These are phyloP conservation scores for Deilephila elpenor DNA, from an alignment of 2,888 invertebrate species.

Conservation along the genomic window DNA sequence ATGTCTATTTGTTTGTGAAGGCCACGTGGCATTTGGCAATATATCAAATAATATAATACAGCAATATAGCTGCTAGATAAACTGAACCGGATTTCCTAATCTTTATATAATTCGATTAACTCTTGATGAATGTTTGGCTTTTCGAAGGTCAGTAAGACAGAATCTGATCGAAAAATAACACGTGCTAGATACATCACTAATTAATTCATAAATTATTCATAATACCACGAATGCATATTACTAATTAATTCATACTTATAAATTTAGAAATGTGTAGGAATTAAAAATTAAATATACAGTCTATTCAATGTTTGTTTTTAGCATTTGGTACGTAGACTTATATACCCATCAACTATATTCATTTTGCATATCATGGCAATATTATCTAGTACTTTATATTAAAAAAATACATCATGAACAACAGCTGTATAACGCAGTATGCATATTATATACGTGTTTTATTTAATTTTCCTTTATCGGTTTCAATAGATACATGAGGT, in stretches of 20 bases:
- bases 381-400: too few relatives aligned
- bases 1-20: background rate
- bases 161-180: background rate
- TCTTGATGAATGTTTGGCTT: background rate
- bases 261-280: too few relatives aligned
- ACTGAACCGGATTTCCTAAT: background rate
- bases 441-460: background rate
- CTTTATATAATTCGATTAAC: background rate
- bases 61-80: background rate
- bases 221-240: too few relatives aligned
- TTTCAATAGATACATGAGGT: background rate
- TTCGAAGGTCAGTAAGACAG: background rate
- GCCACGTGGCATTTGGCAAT: background rate
- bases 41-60: background rate
- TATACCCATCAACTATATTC: too few relatives aligned
- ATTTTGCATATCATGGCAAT: too few relatives aligned
- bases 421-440: background rate
- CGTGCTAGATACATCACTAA: too few relatives aligned
- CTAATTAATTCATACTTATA: too few relatives aligned
- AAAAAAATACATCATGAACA: background rate
- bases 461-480: slow-evolving; percentile 4
- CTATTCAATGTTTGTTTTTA: too few relatives aligned
- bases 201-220: too few relatives aligned
- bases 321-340: background rate
- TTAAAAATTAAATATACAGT: too few relatives aligned